Evolutionary conservation across 2,113 vertebrate species (phyloP).

Genomic region (Carettochelys insculpta): DNA sequence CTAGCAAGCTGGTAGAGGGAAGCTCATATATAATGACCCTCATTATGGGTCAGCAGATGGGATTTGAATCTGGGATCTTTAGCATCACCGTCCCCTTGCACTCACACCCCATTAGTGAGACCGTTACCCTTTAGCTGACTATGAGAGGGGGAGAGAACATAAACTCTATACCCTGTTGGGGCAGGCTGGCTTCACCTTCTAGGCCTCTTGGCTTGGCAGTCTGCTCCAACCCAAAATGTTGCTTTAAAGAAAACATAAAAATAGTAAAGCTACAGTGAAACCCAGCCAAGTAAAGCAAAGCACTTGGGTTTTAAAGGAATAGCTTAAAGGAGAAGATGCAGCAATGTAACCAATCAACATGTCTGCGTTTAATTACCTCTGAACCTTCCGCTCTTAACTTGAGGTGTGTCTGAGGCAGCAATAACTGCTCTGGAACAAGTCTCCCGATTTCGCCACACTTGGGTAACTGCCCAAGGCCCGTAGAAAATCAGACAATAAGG

Average conservation of each 20-base stretch:
- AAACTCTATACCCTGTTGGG: neutral
- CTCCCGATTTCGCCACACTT: neutral
- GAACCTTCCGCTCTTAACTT: fast-evolving
- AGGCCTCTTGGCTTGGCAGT: neutral
- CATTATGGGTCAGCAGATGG: neutral
- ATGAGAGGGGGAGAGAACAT: neutral
- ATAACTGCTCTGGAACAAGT: fast-evolving
- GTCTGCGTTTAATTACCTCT: fast-evolving
- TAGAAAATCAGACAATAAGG: neutral
- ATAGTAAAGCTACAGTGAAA: neutral
- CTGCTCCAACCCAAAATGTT: neutral
- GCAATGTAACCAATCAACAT: fast-evolving
- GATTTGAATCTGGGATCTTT: neutral
- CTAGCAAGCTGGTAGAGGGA: neutral
- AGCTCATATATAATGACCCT: neutral
- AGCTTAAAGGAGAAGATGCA: neutral
- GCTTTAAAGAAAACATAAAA: conserved; percentile 3
- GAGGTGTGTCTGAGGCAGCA: neutral
- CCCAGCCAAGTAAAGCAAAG: neutral
- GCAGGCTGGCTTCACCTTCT: neutral
- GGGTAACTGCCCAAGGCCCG: neutral
- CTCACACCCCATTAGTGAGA: neutral
- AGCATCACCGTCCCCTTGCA: neutral
- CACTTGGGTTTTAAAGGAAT: neutral
- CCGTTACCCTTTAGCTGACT: neutral